Evolutionary conservation across 2,888 invertebrate genomes (phyloP), one percentile per base, ranked within the genome.

Genomic region (Papilio gigon): DNA sequence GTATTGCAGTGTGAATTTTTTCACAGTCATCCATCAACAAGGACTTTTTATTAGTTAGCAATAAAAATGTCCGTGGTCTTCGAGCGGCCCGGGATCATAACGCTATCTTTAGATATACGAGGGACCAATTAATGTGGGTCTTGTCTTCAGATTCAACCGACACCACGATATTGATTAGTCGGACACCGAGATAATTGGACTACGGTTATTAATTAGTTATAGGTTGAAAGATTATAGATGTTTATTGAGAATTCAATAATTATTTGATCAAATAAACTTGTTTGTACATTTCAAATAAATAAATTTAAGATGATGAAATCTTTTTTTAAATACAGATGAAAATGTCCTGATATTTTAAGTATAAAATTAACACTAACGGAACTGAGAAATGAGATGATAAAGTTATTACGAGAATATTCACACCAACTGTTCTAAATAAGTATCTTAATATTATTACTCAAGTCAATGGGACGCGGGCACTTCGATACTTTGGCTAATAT

Each of bases 121-220:
- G 74, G 74, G 70, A 74, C 84, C 87, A 88, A 88, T 89, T 88
- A 88, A 82, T 83, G 79, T 74, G 82, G 83, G 83, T 78, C 85
- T 81, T 84, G 85, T 84, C 83, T 85, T 73, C 76, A 76, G 77
- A 78, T 77, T 77, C 73, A 75, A 71, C 78, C 77, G 81, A 78
- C 78, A 80, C 80, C 76, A 80, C 76, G 80, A 83, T 82, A 84
- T 84, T 86, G 87, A 88, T 87, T 86, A 85, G 82, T 79, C 75
- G 76, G 75, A 78, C 73, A 78, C 77, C 73, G 77, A 82, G 80
- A 85, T 89, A 88, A 89, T 89, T 89, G 86, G 85, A 77, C 74
- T 76, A 76, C 72, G 77, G 80, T 84, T 84, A 84, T 87, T 89
- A 85, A 88, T 87, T 84, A 81, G 77, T 25, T 47, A 58, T 20